Conservation (phyloP, 2,888 invertebrate genomes). For the Hedychridium roseum region DNA sequence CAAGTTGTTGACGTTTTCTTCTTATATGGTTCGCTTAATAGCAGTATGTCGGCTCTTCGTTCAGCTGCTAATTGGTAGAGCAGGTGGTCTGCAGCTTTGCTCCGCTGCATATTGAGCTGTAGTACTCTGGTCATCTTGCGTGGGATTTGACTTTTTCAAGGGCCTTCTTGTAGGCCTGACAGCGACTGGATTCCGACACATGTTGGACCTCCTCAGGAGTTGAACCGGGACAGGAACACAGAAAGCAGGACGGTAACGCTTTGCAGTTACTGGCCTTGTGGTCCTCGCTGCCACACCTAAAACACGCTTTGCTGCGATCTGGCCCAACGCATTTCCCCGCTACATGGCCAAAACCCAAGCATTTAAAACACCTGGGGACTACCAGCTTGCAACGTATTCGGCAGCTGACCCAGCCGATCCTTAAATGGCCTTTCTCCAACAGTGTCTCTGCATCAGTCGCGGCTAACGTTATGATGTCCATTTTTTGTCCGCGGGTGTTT, state of each 20-base stretch:
- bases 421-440: not conserved
- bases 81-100: conserved; percentile 1
- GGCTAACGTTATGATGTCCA: not conserved
- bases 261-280: not conserved
- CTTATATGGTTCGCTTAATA: not conserved
- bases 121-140: not conserved
- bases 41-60: not conserved
- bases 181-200: not conserved
- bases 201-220: not conserved
- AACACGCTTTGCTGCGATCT: not conserved
- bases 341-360: not conserved
- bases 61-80: not conserved
- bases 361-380: conserved; percentile 5
- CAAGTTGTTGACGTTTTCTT: not conserved
- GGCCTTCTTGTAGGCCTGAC: not conserved
- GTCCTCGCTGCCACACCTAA: not conserved
- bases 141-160: not conserved
- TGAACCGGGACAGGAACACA: not conserved
- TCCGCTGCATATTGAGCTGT: not conserved
- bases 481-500: not conserved
- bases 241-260: not conserved
- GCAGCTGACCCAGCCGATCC: conserved; percentile 10
- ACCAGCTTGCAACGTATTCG: not conserved
- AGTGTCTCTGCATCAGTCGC: not conserved
- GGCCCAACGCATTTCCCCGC: not conserved